A percentile compares a stretch with the other conserved stretches of the same genome.
Evolutionary conservation across 2,888 invertebrate genomes (phyloP).

Genomic region (Iphiclides podalirius): DNA sequence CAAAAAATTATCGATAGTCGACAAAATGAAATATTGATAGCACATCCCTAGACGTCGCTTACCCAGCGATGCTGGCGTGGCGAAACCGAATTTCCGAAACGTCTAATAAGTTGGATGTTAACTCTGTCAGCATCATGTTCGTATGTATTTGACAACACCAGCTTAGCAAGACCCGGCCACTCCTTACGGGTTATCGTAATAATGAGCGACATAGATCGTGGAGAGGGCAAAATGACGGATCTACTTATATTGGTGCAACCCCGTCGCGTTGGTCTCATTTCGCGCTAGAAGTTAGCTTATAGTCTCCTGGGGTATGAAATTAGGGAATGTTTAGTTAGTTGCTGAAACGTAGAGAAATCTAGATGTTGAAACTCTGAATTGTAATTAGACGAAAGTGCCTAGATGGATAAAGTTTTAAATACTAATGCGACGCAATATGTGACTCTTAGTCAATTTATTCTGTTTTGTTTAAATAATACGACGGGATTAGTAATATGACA

Average conservation of each 20-base stretch:
- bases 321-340: constrained; percentile 65
- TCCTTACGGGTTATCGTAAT: constrained; percentile 32
- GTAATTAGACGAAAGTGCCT: constrained; percentile 29
- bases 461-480: background rate
- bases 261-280: constrained; percentile 62
- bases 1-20: constrained; percentile 27
- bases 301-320: constrained; percentile 56
- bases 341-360: constrained; percentile 32
- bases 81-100: constrained; percentile 78
- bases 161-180: constrained; percentile 39
- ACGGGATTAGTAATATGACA: too few relatives aligned
- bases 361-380: constrained; percentile 22
- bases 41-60: constrained; percentile 46
- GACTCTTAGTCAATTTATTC: background rate
- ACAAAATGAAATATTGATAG: constrained; percentile 24
- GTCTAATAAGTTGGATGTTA: constrained; percentile 79
- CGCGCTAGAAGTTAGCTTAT: constrained; percentile 56
- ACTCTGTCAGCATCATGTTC: constrained; percentile 66
- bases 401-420: constrained; percentile 25
- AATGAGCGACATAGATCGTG: constrained; percentile 31
- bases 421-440: constrained; percentile 26
- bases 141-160: constrained; percentile 65
- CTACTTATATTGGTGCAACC: constrained; percentile 42
- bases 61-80: constrained; percentile 66
- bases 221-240: constrained; percentile 40